Evolutionary conservation across 92 coral and sea anemone genomes (phyloP), one percentile per base, ranked within the genome.

Genomic region (Phenganax marumi): DNA sequence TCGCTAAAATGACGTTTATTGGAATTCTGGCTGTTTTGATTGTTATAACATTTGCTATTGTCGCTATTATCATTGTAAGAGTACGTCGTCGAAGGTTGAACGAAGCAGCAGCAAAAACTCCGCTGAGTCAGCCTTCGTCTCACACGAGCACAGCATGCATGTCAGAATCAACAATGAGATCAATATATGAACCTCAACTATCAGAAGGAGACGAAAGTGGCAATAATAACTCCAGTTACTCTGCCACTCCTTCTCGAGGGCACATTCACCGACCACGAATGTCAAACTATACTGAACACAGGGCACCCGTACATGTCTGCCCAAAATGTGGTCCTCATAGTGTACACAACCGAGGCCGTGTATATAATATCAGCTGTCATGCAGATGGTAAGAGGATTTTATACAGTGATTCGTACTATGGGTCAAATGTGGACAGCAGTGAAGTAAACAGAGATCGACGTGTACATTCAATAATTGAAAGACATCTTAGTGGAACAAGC

Each of bases 141-240:
- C 89, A 89, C 79, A 84, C 97, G 81, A 92, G 97, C 47, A 92
- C 97, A 51, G 90, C 99, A 12, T 92, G 93, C 74, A 91, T 97
- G 56, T 96, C 97, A 52, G 99, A 96, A 70, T 89, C 92, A 10
- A 96, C 99, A 68, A 70, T 88, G 50, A 90, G 97, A 13, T 90
- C 97, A 80, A 75, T 88, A 49, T 63, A 43, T 78, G 72, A 78
- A 18, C 39, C 56, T 60, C 83, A n/a, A 8, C 50, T 62, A 13
- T 78, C 83, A 39, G 83, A 33, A 33, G 43, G 52, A 56, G 83
- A 78, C 51, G 83, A 78, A 78, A 50, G 73, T 50, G 73, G 61
- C 43, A 78, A 78, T 50, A 78, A 33, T 33, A 33, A 33, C 5
- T 33, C 43, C 43, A 33, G 43, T 33, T 33, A 33, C 43, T 33